A percentile compares a stretch with the other conserved stretches of the same genome.
phyloP scores from a whole-genome alignment of 2,113 vertebrate genomes.

The Daphoenositta chrysoptera region DNA sequence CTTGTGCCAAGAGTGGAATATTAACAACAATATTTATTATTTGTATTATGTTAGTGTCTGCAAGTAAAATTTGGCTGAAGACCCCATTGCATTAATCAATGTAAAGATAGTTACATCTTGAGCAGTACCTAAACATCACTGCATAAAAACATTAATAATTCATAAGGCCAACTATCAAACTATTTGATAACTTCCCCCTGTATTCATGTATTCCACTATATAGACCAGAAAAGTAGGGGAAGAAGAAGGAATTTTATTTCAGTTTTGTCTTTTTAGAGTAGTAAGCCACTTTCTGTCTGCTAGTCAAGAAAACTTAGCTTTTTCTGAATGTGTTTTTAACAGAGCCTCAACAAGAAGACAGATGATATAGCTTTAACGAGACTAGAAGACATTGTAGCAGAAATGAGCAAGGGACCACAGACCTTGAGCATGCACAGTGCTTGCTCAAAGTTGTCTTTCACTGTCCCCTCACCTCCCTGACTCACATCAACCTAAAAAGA shows the following conservation, averaged over 20 bases:
- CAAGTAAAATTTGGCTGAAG: background rate
- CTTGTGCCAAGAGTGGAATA: background rate
- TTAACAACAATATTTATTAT: background rate
- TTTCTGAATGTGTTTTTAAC: background rate
- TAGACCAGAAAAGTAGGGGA: background rate
- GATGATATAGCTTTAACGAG: background rate
- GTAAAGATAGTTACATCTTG: background rate
- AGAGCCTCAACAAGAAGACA: background rate
- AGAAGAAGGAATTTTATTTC: background rate
- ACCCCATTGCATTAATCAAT: background rate
- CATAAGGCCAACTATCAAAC: background rate
- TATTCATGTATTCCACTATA: background rate
- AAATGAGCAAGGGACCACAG: background rate
- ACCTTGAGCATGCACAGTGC: background rate
- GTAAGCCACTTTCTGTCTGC: background rate
- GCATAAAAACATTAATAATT: background rate
- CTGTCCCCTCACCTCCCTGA: background rate
- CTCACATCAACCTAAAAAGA: background rate
- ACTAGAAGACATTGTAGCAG: background rate
- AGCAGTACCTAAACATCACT: background rate
- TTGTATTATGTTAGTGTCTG: background rate
- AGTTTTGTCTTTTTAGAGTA: background rate
- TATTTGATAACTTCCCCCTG: background rate
- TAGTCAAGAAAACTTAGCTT: background rate
- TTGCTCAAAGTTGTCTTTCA: background rate